Percentiles rank a stretch among this genome's conserved stretches.
Evolutionary conservation across 2,113 vertebrate genomes (phyloP).

Genomic region (Spermophilus dauricus): DNA sequence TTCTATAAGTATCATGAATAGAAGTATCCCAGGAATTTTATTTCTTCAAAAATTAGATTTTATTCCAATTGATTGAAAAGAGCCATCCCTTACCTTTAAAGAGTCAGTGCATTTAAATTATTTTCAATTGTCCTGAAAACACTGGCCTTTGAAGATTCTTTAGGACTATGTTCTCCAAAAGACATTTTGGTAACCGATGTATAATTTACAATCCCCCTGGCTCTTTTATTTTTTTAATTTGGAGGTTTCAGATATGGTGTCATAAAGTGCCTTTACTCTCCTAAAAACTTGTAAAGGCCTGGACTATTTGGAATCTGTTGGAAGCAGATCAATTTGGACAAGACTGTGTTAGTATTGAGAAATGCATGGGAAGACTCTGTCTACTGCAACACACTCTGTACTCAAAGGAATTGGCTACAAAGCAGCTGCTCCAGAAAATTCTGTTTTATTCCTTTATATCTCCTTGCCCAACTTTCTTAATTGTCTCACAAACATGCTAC

Average conservation of each 20-base stretch:
- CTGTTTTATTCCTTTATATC: neutral
- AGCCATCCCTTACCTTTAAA: neutral
- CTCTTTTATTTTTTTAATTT: neutral
- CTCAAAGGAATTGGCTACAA: neutral
- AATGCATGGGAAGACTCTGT: neutral
- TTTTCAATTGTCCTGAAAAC: slow-evolving; percentile 17
- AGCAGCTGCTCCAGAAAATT: neutral
- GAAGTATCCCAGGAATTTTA: neutral
- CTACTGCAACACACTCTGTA: neutral
- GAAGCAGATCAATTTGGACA: neutral
- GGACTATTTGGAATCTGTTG: neutral
- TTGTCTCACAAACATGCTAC: neutral
- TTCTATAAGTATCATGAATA: neutral
- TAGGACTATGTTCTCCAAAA: neutral
- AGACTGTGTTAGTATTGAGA: neutral
- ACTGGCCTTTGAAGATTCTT: neutral
- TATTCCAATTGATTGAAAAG: neutral
- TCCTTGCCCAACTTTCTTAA: neutral
- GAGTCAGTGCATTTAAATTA: neutral
- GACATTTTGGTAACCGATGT: slow-evolving; percentile 40
- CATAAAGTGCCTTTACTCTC: neutral
- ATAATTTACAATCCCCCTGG: neutral
- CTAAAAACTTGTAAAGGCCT: neutral
- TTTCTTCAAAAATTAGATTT: neutral
- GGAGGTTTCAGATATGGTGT: neutral